phyloP scores from a whole-genome alignment of 2,888 invertebrate species.

The Volucella inflata region DNA sequence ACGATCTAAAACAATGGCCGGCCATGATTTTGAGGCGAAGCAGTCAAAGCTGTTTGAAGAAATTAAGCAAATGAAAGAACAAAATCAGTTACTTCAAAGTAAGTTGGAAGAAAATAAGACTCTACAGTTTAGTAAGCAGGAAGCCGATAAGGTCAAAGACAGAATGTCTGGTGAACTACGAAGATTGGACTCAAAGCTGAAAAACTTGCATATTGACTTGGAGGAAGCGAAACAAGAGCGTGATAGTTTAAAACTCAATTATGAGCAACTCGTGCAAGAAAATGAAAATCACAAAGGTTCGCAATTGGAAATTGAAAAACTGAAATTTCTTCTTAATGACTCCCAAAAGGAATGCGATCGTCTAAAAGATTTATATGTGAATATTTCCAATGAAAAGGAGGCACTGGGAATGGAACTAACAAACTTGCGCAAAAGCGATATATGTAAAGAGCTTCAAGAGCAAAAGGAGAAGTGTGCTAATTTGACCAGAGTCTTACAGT shows the following conservation, averaged over 20 bases:
- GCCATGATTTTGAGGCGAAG: constrained; percentile 22
- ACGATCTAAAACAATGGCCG: constrained; percentile 77
- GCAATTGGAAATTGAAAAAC: constrained; percentile 84
- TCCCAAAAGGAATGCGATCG: constrained; percentile 85
- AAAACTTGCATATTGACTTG: constrained; percentile 85
- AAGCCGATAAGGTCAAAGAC: constrained; percentile 71
- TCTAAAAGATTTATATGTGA: constrained; percentile 85
- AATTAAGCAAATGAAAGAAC: constrained; percentile 81
- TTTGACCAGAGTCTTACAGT: constrained; percentile 83
- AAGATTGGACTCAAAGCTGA: constrained; percentile 84
- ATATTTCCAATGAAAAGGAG: constrained; percentile 87
- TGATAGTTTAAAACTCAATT: constrained; percentile 78
- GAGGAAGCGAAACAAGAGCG: constrained; percentile 79
- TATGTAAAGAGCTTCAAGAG: constrained; percentile 84
- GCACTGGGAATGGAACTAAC: constrained; percentile 85
- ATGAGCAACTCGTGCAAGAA: constrained; percentile 79
- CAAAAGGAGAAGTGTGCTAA: constrained; percentile 85
- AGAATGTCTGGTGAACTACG: constrained; percentile 83
- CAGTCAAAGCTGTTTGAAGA: constrained; percentile 73
- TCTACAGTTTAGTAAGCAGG: constrained; percentile 19
- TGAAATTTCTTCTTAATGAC: constrained; percentile 85
- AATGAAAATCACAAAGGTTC: constrained; percentile 77
- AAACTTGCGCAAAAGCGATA: constrained; percentile 85
- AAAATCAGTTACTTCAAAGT: constrained; percentile 82
- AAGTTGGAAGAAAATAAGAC: constrained; percentile 83